phyloP scores from a whole-genome alignment of 2,113 vertebrate genomes.

The Poeciliopsis turrubarensis region DNA sequence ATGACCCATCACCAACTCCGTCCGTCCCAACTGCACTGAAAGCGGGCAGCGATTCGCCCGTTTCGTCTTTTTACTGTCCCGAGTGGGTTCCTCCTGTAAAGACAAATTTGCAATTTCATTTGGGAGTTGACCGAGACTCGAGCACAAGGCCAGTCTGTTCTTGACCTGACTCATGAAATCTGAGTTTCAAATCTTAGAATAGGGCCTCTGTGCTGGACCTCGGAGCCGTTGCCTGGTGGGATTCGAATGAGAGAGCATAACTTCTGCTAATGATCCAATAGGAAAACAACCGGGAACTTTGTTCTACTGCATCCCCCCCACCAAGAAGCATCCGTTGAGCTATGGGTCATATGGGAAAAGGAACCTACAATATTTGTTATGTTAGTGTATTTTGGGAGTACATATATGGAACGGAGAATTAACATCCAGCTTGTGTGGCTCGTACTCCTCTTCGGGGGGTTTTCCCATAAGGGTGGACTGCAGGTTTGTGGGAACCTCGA shows the following conservation, averaged over 20 bases:
- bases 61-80: slow-evolving; percentile 24
- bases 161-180: slow-evolving; percentile 56
- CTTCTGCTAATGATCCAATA: slow-evolving; percentile 15
- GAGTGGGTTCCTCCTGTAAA: slow-evolving; percentile 53
- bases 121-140: slow-evolving; percentile 43
- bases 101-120: slow-evolving; percentile 47
- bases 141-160: slow-evolving; percentile 60
- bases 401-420: slow-evolving; percentile 16
- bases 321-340: slow-evolving; percentile 16
- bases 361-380: slow-evolving; percentile 14
- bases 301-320: slow-evolving; percentile 22
- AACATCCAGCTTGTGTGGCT: slow-evolving; percentile 36
- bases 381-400: slow-evolving; percentile 4
- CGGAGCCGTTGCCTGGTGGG: slow-evolving; percentile 14
- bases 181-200: slow-evolving; percentile 52
- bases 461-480: slow-evolving; percentile 41
- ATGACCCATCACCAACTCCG: not conserved
- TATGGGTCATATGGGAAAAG: not conserved
- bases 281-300: slow-evolving; percentile 50
- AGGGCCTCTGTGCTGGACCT: slow-evolving; percentile 52
- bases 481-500: slow-evolving; percentile 30
- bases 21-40: not conserved
- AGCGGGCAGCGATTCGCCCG: not conserved
- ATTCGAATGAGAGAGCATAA: slow-evolving; percentile 30
- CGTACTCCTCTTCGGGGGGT: slow-evolving; percentile 34